Base-by-base conservation (phyloP, 2,797 vertebrate genomes). In the Hippoglossus hippoglossus region DNA sequence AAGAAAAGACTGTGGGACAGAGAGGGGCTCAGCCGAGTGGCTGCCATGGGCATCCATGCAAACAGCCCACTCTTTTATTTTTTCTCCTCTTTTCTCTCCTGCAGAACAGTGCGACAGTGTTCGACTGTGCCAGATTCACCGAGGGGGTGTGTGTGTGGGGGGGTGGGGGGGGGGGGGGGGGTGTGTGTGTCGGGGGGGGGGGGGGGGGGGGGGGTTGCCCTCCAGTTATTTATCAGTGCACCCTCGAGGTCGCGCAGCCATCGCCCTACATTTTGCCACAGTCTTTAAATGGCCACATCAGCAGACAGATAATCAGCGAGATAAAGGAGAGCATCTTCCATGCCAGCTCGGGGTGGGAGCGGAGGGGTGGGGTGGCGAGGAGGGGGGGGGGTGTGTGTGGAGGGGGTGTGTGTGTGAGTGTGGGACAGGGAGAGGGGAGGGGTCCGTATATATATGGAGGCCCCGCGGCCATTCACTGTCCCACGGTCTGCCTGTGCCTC, bases 271-370 rank as follows among this genome's bases (percentile, higher is more conserved):
- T 88, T 83, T 19, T 85, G 78, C 87, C 85, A 81, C 92, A 90
- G 90, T 90, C 94, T 95, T 93, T 94, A 93, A 92, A 92, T 92
- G 90, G 94, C 92, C 95, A 94, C 94, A 95, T 96, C 95, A 96
- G 61, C 86, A 85, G 73, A 69, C 67, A 79, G 93, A 94, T 92
- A 92, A 90, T 90, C 89, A 93, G 68, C 2, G 26, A 94, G 96
- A 97, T 96, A 97, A 95, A 92, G 80, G 67, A 64, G 52, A 24
- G 63, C 91, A 94, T 85, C 82, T 28, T 93, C 94, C 93, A 92
- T 83, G 80, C 80, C 84, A 73, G 16, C 19, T 56, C 19, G 3
- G 54, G 63, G 22, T 13, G 5, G 73, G 49, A 21, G 18, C 9
- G 55, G 16, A 12, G 6, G 62, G 39, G 4, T 26, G 13, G 46